Evolutionary conservation across 1,140 invertebrate genomes (phyloP).

Genomic region (Drosophila pruinosa): DNA sequence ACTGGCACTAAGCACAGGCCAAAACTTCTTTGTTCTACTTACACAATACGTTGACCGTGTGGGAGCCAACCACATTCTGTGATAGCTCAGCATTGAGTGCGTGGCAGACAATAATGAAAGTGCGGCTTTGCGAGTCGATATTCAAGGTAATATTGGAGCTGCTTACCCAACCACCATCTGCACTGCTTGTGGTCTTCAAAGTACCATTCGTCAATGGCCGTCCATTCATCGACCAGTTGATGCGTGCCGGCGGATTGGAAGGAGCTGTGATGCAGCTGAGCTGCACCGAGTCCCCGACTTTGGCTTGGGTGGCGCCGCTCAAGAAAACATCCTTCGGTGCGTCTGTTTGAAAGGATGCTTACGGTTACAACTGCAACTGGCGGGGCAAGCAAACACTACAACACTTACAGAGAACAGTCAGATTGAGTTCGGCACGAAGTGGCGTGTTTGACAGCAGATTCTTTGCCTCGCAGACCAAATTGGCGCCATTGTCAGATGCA

Average conservation of each 20-base stretch:
- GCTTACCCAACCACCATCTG: slow-evolving; percentile 94
- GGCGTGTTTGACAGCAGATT: slow-evolving; percentile 94
- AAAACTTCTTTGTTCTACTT: slow-evolving; percentile 84
- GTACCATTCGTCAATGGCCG: slow-evolving; percentile 87
- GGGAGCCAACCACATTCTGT: slow-evolving; percentile 93
- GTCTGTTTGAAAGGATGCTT: slow-evolving; percentile 87
- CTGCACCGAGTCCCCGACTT: slow-evolving; percentile 92
- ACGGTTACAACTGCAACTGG: background rate
- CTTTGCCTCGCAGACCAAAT: slow-evolving; percentile 95
- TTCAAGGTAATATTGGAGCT: slow-evolving; percentile 92
- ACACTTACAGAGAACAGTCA: slow-evolving; percentile 96
- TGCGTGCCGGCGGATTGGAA: slow-evolving; percentile 94
- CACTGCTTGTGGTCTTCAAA: slow-evolving; percentile 85
- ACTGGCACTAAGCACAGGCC: too few relatives aligned
- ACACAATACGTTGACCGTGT: slow-evolving; percentile 96
- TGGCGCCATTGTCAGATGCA: slow-evolving; percentile 94
- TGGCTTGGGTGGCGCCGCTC: slow-evolving; percentile 91
- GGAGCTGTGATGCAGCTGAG: slow-evolving; percentile 94
- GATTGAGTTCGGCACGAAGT: slow-evolving; percentile 90
- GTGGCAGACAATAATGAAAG: slow-evolving; percentile 93
- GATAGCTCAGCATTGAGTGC: slow-evolving; percentile 92
- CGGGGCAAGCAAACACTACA: background rate
- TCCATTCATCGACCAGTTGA: slow-evolving; percentile 94
- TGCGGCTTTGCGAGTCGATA: slow-evolving; percentile 89
- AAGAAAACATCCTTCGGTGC: slow-evolving; percentile 93